Percentiles rank a stretch among this genome's conserved stretches.
These are phyloP conservation scores for Lagopus leucura DNA, from an alignment of 2,113 vertebrate species.

Conservation along the genomic window DNA sequence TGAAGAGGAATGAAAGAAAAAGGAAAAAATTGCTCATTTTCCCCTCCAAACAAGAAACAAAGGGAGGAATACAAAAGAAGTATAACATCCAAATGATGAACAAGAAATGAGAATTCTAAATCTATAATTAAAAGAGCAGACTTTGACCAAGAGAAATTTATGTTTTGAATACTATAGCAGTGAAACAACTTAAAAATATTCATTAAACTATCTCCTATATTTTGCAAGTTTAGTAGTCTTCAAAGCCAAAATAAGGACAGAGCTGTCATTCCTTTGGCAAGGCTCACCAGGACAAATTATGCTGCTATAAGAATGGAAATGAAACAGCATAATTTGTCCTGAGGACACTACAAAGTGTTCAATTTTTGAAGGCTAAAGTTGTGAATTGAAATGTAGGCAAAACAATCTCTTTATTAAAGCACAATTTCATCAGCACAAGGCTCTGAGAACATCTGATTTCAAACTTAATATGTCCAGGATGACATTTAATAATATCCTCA, in stretches of 20 bases:
- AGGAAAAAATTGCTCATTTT: constrained; percentile 30
- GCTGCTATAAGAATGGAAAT: neutral
- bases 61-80: neutral
- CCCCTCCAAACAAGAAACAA: neutral
- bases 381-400: neutral
- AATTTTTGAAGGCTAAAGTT: neutral
- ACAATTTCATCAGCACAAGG: neutral
- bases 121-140: neutral
- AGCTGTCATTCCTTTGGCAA: constrained; percentile 22
- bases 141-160: neutral
- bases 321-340: neutral
- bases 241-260: neutral
- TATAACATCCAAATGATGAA: neutral
- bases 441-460: neutral
- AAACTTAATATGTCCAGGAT: neutral
- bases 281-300: neutral
- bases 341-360: neutral
- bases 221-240: neutral
- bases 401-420: neutral
- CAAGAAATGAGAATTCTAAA: neutral
- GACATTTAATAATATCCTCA: neutral
- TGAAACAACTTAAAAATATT: constrained; percentile 4
- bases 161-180: neutral
- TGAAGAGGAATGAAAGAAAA: constrained; percentile 31
- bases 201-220: neutral